Base-by-base conservation (phyloP, 2,113 vertebrate species). In the Antechinus flavipes region DNA sequence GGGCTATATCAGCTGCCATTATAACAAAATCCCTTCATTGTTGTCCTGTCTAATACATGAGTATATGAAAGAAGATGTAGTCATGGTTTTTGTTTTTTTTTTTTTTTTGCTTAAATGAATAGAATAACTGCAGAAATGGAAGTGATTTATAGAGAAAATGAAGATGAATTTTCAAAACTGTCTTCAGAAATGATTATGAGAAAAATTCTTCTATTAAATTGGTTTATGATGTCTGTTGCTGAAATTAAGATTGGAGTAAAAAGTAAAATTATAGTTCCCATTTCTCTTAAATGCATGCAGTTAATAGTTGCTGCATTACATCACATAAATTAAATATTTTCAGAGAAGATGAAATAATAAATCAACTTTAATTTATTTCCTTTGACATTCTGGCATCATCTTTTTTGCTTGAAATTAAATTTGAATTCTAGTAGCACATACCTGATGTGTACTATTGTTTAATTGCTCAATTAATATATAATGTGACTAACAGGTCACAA, bases 261-360 rank as follows among this genome's bases (percentile, higher is more conserved):
- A 52, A 61, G 26, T n/a, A 54, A 91, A 50, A 25, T 42, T 46
- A 56, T 0, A 42, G 90, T 92, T 84, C 14, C 49, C 46, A 4
- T 54, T 50, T 16, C 49, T 14, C 46, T 30, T 56, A 1, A 4
- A 42, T 14, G 53, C 8, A 1, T 52, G 0, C 0, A 92, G 3
- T 35, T 42, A 9, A 0, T 0, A n/a, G 6, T 68, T 27, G 8
- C 26, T 4, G 0, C 46, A 24, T 2, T 10, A 2, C 2, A 3
- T 42, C 9, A 0, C 10, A 52, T 19, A 26, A 25, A 11, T n/a
- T 8, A 52, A 26, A 9, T 0, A 3, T 54, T 5, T 11, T 54
- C 30, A 30, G 50, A 58, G 47, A 35, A 52, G 27, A 47, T 22
- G 2, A 35, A 24, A 1, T 10, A 46, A n/a, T 3, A 25, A 8